A percentile compares a stretch with the other conserved stretches of the same genome.
phyloP scores from a whole-genome alignment of 1,140 invertebrate species.

The Cataglyphis hispanica region DNA sequence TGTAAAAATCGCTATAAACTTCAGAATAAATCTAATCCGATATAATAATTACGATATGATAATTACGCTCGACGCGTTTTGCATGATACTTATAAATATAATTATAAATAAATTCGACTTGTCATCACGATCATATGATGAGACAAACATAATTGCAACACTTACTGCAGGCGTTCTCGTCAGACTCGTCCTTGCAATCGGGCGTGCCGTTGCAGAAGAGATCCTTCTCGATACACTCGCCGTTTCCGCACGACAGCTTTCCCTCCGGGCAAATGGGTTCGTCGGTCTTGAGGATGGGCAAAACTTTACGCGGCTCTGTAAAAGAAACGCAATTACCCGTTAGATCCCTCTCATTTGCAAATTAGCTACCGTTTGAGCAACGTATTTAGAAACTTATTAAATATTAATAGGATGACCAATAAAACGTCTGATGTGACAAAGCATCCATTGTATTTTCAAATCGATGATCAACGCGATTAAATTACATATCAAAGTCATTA shows the following conservation, averaged over 20 bases:
- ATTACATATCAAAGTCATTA: not conserved
- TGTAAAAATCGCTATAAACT: no score
- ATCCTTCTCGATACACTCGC: constrained; percentile 95
- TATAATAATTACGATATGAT: not conserved
- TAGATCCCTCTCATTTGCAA: constrained; percentile 24
- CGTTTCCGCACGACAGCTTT: constrained; percentile 95
- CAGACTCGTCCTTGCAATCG: constrained; percentile 97
- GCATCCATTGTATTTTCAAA: not conserved
- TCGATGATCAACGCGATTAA: not conserved
- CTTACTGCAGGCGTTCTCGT: constrained; percentile 98
- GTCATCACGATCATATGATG: not conserved
- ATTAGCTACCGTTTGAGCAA: constrained; percentile 15
- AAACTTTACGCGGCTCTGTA: constrained; percentile 94
- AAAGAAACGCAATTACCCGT: constrained; percentile 71
- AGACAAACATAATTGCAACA: constrained; percentile 75
- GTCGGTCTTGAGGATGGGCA: constrained; percentile 96
- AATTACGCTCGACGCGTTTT: constrained; percentile 3
- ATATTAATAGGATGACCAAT: constrained; percentile 8
- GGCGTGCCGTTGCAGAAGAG: constrained; percentile 97
- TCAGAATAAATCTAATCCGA: no score
- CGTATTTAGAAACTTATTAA: not conserved
- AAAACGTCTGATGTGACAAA: not conserved
- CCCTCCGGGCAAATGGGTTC: constrained; percentile 95
- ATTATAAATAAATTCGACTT: not conserved
- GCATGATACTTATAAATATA: no score